Evolutionary conservation across 2,888 invertebrate genomes (phyloP), one percentile per base, ranked within the genome.

Genomic region (Dichetophora obliterata): DNA sequence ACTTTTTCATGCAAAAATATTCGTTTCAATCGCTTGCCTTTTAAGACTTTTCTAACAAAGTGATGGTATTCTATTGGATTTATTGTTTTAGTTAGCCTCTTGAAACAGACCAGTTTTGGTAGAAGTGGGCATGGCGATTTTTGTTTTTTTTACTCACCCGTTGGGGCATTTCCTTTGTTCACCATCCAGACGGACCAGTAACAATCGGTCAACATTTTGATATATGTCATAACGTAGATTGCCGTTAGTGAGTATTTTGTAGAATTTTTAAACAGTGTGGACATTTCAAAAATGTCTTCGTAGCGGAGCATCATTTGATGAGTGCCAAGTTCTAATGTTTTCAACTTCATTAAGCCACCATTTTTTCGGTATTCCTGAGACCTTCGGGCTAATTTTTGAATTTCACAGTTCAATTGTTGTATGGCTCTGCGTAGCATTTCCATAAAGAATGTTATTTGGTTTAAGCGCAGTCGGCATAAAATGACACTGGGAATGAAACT

Each of bases 121-220:
- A n/a, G n/a, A n/a, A n/a, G n/a, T n/a, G n/a, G n/a, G n/a, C n/a
- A 31, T 31, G 3, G 8, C 3, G 37, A 8, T 1, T 37, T 37
- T 37, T 1, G 1, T 6, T 37, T 6, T 43, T 43, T 43, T 2
- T 11, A 11, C 43, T 43, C 14, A 43, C 43, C 43, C 6, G 43
- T 11, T 43, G 2, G 2, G 11, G 2, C 11, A 43, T 43, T 27
- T 8, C 59, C 59, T 9, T 59, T 59, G 16, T 59, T 24, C 59
- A 59, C 3, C 59, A 11, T 5, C 27, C 24, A 16, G 16, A 59
- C 24, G 4, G 27, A 5, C 59, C 59, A 59, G 16, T 22, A 59
- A 11, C 59, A 59, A 59, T 59, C 59, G 11, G 59, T 27, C 16
- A 59, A 16, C 59, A 59, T 59, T 59, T 59, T 59, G 5, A 59